Conservation (phyloP, 1,140 invertebrate genomes). For the Ooceraea biroi region DNA sequence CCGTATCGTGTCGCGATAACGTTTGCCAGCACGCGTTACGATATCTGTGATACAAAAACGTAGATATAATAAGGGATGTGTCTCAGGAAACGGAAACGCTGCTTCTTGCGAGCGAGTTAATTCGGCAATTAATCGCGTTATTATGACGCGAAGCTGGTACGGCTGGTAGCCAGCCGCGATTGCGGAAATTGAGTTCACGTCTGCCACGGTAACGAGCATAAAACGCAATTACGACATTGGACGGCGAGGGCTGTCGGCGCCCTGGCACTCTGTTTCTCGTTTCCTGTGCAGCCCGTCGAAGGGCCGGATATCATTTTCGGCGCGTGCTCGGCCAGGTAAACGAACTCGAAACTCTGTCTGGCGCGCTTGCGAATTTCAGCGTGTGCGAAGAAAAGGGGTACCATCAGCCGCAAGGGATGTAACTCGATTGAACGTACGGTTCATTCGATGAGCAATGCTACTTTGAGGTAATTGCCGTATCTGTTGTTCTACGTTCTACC, state of each 20-base stretch:
- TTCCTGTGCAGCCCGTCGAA: slow-evolving; percentile 62
- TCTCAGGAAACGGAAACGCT: background rate
- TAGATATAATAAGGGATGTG: background rate
- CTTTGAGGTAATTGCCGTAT: background rate
- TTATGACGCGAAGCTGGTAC: background rate
- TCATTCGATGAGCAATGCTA: background rate
- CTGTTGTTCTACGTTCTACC: too few species aligned
- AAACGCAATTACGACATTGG: slow-evolving; percentile 65
- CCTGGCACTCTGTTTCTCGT: slow-evolving; percentile 50
- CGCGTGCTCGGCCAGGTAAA: slow-evolving; percentile 16
- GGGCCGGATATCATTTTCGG: slow-evolving; percentile 57
- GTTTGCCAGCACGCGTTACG: background rate
- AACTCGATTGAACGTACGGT: background rate
- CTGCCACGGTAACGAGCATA: slow-evolving; percentile 58
- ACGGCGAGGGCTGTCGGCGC: slow-evolving; percentile 33
- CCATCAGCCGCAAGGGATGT: background rate
- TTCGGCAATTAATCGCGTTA: background rate
- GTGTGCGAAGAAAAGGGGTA: background rate
- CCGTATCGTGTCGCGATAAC: slow-evolving; percentile 57
- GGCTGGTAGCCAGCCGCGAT: background rate
- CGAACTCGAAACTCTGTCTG: slow-evolving; percentile 43
- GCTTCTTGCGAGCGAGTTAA: background rate
- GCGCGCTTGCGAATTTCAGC: slow-evolving; percentile 24
- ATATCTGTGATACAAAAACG: background rate
- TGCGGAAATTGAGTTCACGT: slow-evolving; percentile 67